Evolutionary conservation across 2,113 vertebrate species (phyloP).

Genomic region (Aix galericulata): DNA sequence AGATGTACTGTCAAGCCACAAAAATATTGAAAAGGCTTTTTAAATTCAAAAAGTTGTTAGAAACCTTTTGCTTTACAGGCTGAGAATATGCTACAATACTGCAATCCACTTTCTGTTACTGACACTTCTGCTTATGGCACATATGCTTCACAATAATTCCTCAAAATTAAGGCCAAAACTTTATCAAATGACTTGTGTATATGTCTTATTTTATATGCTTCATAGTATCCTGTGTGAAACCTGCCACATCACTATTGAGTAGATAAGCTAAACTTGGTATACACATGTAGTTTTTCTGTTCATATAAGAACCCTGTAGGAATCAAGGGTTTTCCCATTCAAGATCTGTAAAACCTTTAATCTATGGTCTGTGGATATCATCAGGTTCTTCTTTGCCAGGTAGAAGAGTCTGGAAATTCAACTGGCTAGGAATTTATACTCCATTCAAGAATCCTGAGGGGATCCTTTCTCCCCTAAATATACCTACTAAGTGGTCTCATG

Average conservation of each 20-base stretch:
- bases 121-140: background rate
- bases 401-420: background rate
- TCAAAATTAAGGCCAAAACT: background rate
- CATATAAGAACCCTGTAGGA: accelerated
- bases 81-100: background rate
- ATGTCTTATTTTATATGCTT: background rate
- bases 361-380: background rate
- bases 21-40: background rate
- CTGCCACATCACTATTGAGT: background rate
- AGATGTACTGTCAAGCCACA: background rate
- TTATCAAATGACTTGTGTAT: background rate
- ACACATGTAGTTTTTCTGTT: background rate
- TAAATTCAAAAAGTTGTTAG: background rate
- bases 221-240: background rate
- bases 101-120: background rate
- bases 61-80: background rate
- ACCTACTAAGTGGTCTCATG: background rate
- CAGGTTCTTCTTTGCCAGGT: background rate
- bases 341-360: background rate
- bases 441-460: background rate
- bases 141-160: background rate
- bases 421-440: background rate
- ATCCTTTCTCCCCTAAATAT: background rate
- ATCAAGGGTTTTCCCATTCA: background rate
- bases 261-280: background rate